Conservation (phyloP, 2,113 vertebrate species). For the Colossoma macropomum region DNA sequence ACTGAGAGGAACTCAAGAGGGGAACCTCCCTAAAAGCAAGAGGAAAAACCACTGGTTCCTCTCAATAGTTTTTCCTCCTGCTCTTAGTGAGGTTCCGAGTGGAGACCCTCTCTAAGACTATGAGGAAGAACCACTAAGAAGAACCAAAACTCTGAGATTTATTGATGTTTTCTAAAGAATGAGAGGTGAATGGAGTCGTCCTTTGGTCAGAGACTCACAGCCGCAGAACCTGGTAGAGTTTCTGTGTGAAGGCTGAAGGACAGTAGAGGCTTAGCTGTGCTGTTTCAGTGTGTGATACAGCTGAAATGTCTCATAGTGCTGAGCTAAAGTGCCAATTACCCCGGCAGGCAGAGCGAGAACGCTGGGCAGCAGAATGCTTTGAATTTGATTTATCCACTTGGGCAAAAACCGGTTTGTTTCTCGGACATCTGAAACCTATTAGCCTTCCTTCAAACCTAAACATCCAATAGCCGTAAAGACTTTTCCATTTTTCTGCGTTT, state of each 20-base stretch:
- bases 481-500: constrained; percentile 28
- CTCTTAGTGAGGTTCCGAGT: no score
- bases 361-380: neutral
- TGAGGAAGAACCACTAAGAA: no score
- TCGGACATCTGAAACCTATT: constrained; percentile 11
- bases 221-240: neutral
- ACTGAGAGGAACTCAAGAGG: no score
- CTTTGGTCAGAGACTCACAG: neutral
- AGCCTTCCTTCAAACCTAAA: constrained; percentile 11
- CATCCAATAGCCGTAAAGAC: neutral
- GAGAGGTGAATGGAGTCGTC: no score
- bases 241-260: neutral
- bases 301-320: neutral
- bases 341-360: neutral
- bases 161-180: no score
- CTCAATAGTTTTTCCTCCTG: no score
- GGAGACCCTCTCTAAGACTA: no score
- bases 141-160: neutral
- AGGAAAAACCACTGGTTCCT: no score
- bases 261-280: neutral
- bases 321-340: constrained; percentile 33
- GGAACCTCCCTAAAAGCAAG: no score
- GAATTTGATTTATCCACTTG: constrained; percentile 43
- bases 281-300: neutral
- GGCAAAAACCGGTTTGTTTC: constrained; percentile 17